phyloP scores from a whole-genome alignment of 2,113 vertebrate species.

The Petaurus breviceps region DNA sequence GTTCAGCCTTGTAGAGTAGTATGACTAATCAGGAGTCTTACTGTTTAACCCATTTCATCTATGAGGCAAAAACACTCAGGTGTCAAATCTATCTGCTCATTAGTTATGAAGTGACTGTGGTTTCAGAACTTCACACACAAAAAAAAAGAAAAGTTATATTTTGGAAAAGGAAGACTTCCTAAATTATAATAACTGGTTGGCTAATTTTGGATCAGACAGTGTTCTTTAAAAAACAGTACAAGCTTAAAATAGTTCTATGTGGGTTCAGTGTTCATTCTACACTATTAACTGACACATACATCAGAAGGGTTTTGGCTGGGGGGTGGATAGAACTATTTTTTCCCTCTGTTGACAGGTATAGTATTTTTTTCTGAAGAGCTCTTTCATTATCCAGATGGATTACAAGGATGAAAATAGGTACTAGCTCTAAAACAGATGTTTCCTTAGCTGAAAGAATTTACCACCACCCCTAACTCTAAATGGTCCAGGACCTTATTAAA shows the following conservation, averaged over 20 bases:
- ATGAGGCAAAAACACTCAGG: conserved; percentile 25
- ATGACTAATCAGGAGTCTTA: conserved; percentile 11
- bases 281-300: neutral
- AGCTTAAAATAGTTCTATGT: neutral
- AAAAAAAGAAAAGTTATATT: neutral
- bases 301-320: neutral
- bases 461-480: neutral
- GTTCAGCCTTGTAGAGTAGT: neutral
- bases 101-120: neutral
- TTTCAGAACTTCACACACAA: conserved; percentile 54
- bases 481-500: neutral
- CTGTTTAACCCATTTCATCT: conserved; percentile 34
- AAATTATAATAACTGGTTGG: conserved; percentile 58
- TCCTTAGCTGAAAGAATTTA: neutral
- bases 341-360: neutral
- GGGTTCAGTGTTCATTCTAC: rapidly evolving
- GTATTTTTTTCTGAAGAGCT: neutral
- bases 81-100: conserved; percentile 24
- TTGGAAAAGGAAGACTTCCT: neutral
- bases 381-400: neutral
- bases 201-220: conserved; percentile 12
- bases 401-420: neutral
- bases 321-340: neutral
- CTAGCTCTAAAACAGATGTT: neutral
- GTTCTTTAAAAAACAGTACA: neutral